Evolutionary conservation across 2,797 vertebrate species (phyloP), one percentile per base, ranked within the genome.

Genomic region (Loriculus beryllinus): DNA sequence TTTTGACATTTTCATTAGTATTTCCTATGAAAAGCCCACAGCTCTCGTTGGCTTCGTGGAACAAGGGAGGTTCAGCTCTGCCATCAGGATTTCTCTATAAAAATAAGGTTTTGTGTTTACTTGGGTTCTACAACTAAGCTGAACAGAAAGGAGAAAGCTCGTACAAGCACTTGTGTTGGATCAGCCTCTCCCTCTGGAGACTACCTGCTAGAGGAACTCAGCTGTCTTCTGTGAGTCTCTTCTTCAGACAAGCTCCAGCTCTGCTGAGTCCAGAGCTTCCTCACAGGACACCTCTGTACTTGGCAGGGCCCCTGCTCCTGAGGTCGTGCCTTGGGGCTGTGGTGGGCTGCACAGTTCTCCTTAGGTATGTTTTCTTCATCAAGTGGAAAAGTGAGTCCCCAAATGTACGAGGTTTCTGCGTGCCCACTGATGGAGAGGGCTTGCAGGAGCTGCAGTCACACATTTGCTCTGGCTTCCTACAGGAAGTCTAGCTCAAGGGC

Each of bases 401-500:
- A 81, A 60, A 64, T 29, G 77, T 22, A 56, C 54, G 91, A 47
- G 65, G 93, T 92, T 91, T 93, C 86, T 80, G 85, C 59, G 88
- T 91, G 69, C 43, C 39, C 74, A 56, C 82, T 0, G 5, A 71
- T 16, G 77, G 70, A 78, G 89, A 94, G 85, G 85, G 95, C 87
- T 78, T 35, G 45, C 3, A 6, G 91, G 91, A 94, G 90, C 94
- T 92, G 88, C 71, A 82, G 82, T 83, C 59, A 52, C 1, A 1
- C 81, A 89, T 93, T 42, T 35, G 33, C 68, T 70, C 75, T 76
- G 33, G 0, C 39, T 95, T 88, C 97, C 98, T 98, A 99, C 97
- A 99, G 98, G 97, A 99, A 99, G 98, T 99, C 99, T 96, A 99
- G 97, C 96, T 99, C 99, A 45, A 99, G 98, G 96, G 99, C 99